A percentile compares a stretch with the other conserved stretches of the same genome.
These are phyloP conservation scores for Halocaridina rubra DNA, from an alignment of 2,888 invertebrate genomes.

Conservation along the genomic window DNA sequence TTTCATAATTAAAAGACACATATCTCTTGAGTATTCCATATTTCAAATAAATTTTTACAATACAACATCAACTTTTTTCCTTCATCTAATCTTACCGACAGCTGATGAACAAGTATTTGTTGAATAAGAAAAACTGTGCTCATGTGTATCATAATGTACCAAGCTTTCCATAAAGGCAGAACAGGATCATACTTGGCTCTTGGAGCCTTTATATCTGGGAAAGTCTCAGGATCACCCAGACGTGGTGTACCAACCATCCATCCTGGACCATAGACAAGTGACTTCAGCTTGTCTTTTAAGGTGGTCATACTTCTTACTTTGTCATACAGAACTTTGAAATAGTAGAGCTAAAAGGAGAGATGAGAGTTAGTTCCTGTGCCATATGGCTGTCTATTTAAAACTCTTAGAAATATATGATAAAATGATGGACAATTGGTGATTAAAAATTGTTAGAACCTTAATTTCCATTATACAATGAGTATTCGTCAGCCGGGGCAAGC, in stretches of 20 bases:
- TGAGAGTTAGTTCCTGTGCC: too few species aligned
- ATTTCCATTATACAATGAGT: too few species aligned
- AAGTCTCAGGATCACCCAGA: constrained; percentile 38
- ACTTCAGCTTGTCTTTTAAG: constrained; percentile 46
- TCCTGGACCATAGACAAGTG: constrained; percentile 60
- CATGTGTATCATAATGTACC: constrained; percentile 78
- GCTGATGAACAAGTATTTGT: neutral
- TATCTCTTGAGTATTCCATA: too few species aligned
- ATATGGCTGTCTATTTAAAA: too few species aligned
- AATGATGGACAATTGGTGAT: too few species aligned
- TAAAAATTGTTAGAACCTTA: too few species aligned
- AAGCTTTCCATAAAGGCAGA: constrained; percentile 77
- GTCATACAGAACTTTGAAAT: constrained; percentile 21
- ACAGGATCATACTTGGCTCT: constrained; percentile 76
- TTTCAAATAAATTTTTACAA: too few species aligned
- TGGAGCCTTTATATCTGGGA: constrained; percentile 32
- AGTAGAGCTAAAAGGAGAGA: constrained; percentile 32
- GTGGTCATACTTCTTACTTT: constrained; percentile 39
- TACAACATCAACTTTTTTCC: too few species aligned
- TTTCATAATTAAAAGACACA: too few species aligned
- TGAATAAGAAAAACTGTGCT: constrained; percentile 71
- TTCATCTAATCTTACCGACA: too few species aligned
- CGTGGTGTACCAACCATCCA: constrained; percentile 56
- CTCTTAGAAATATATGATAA: too few species aligned
- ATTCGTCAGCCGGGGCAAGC: too few species aligned